These are phyloP conservation scores for Arvicanthis niloticus DNA, from an alignment of 2,113 vertebrate genomes.

Conservation along the genomic window DNA sequence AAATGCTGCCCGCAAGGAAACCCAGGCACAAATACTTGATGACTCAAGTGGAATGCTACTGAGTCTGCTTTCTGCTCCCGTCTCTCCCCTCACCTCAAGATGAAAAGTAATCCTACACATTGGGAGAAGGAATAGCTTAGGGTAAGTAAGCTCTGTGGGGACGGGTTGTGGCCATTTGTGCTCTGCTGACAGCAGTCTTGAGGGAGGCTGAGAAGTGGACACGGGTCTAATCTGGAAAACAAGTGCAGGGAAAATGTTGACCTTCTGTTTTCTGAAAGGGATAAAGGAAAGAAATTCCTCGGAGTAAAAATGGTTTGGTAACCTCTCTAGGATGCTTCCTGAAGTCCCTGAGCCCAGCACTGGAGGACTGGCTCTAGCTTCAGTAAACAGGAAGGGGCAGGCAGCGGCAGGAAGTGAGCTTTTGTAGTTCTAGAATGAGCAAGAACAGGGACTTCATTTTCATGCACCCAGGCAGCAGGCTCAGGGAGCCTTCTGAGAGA, in stretches of 20 bases:
- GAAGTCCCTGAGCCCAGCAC: background rate
- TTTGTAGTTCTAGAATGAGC: background rate
- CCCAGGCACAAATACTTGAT: background rate
- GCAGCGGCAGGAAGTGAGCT: background rate
- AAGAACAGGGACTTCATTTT: background rate
- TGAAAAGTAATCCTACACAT: background rate
- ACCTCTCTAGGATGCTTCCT: background rate
- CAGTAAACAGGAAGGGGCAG: background rate
- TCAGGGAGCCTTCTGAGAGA: background rate
- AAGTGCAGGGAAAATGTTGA: background rate
- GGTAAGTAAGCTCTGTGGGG: background rate
- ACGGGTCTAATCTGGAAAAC: background rate
- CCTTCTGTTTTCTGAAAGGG: background rate
- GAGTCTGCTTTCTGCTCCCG: background rate
- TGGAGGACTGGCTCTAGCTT: background rate
- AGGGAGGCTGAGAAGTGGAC: background rate
- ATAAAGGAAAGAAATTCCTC: background rate
- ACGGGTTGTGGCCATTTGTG: fast-evolving
- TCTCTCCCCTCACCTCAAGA: background rate
- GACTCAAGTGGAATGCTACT: background rate
- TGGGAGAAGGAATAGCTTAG: background rate
- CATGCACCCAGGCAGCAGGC: too few species aligned
- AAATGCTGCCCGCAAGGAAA: background rate
- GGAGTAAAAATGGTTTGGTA: background rate
- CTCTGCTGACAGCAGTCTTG: background rate